phyloP scores from a whole-genome alignment of 2,113 vertebrate species.

The Galeopterus variegatus region DNA sequence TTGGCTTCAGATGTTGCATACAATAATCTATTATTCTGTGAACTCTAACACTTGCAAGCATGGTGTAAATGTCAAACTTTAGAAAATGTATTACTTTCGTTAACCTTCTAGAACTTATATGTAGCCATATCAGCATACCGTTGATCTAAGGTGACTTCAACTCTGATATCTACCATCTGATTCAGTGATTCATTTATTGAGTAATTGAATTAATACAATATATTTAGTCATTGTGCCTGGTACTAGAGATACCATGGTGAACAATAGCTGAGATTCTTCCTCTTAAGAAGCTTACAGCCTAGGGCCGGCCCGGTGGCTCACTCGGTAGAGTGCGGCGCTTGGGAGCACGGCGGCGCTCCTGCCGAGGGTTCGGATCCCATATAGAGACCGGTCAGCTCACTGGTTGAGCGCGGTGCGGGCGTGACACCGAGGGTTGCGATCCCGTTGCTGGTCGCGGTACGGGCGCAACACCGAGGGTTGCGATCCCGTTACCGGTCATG shows the following conservation, averaged over 20 bases:
- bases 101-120: not conserved
- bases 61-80: slow-evolving; percentile 46
- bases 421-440: no score
- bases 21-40: not conserved
- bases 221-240: not conserved
- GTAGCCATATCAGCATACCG: not conserved
- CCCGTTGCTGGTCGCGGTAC: no score
- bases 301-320: no score
- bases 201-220: not conserved
- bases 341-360: no score
- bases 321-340: no score
- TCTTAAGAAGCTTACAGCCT: not conserved
- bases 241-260: slow-evolving; percentile 3
- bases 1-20: slow-evolving; percentile 38
- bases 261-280: slow-evolving; percentile 13
- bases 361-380: no score
- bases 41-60: not conserved
- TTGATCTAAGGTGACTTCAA: slow-evolving; percentile 14
- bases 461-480: no score
- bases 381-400: no score
- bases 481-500: no score
- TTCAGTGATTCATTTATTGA: slow-evolving; percentile 17
- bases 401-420: no score
- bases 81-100: slow-evolving; percentile 26
- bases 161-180: not conserved